Conservation (phyloP, 1,140 invertebrate genomes). For the Idris sp. region DNA sequence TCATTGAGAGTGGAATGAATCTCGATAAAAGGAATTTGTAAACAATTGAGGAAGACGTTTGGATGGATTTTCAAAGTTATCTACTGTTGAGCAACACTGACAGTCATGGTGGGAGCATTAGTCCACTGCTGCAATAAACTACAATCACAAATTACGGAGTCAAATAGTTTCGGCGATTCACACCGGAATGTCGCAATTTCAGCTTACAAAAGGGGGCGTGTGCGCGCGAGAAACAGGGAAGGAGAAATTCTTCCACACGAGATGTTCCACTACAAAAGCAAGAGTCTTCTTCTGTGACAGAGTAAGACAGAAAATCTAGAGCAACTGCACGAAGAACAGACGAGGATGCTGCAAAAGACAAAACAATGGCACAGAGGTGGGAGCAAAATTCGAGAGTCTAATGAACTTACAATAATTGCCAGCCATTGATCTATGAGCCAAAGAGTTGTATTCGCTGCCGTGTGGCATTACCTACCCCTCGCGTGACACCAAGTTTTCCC, state of each 20-base stretch:
- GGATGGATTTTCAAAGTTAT: conserved; percentile 56
- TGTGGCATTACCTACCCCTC: conserved; percentile 64
- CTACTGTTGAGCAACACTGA: conserved; percentile 41
- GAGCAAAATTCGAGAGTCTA: conserved; percentile 68
- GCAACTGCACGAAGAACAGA: conserved; percentile 39
- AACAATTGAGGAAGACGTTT: conserved; percentile 30
- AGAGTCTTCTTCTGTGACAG: conserved; percentile 58
- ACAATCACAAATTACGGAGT: conserved; percentile 79
- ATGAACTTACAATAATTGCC: conserved; percentile 79
- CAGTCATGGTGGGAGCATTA: too few species aligned
- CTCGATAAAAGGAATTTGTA: conserved; percentile 2
- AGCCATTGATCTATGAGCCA: conserved; percentile 77
- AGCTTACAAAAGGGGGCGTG: conserved; percentile 67
- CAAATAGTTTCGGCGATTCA: conserved; percentile 78
- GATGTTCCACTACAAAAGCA: conserved; percentile 65
- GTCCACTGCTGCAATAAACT: conserved; percentile 78
- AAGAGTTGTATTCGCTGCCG: conserved; percentile 69
- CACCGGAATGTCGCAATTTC: conserved; percentile 79
- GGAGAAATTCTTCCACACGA: conserved; percentile 64
- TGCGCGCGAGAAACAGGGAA: conserved; percentile 53
- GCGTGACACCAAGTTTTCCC: conserved; percentile 27
- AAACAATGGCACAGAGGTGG: conserved; percentile 31
- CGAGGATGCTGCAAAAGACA: conserved; percentile 45
- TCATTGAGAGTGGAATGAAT: background rate
- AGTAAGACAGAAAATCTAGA: conserved; percentile 32